These are phyloP conservation scores for Mus caroli DNA, from an alignment of 2,797 vertebrate species.

Conservation along the genomic window DNA sequence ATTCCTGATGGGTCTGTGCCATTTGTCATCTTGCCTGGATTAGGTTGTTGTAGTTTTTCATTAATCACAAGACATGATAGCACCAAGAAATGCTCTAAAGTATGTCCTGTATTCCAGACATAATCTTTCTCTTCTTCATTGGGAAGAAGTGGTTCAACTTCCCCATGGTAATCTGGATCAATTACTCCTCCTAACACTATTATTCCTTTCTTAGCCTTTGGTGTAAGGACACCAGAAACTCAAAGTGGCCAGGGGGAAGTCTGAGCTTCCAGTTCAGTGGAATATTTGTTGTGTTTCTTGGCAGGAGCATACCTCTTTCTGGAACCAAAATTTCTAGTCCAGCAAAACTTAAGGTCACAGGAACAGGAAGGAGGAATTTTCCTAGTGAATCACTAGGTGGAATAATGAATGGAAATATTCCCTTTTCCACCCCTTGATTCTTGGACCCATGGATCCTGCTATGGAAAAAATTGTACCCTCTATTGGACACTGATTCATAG, in stretches of 20 bases:
- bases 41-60: background rate
- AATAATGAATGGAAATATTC: background rate
- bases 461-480: background rate
- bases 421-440: background rate
- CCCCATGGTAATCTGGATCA: too few relatives aligned
- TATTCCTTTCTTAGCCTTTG: background rate
- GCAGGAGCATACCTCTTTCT: background rate
- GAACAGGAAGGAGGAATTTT: background rate
- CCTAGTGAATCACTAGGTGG: background rate
- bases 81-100: background rate
- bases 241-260: background rate
- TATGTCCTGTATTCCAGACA: background rate
- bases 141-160: background rate
- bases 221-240: background rate
- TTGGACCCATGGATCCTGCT: background rate
- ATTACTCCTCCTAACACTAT: background rate
- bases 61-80: background rate
- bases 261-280: background rate
- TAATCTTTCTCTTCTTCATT: background rate
- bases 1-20: background rate
- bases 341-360: background rate
- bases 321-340: conserved; percentile 14
- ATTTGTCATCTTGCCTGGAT: background rate
- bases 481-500: background rate
- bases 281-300: background rate